phyloP scores from a whole-genome alignment of 2,888 invertebrate genomes.

The Pseudeuparius sepicola region DNA sequence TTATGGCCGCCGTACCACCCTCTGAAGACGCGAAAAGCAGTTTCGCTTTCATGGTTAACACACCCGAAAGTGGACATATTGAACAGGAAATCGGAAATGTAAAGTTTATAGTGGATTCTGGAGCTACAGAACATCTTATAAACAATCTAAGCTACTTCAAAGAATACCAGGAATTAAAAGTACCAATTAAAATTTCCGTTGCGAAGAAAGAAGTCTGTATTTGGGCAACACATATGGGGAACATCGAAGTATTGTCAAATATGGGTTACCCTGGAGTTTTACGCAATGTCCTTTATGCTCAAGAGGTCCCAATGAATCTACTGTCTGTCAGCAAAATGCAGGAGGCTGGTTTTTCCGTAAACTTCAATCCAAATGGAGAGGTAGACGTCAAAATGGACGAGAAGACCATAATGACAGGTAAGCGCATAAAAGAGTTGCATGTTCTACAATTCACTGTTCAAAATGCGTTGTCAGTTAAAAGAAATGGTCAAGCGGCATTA shows the following conservation, averaged over 20 bases:
- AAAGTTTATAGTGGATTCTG: conserved; percentile 6
- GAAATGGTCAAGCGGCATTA: conserved; percentile 21
- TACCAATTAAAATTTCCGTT: conserved; percentile 15
- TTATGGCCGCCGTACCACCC: conserved; percentile 24
- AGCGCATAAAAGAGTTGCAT: conserved; percentile 22
- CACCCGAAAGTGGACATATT: conserved; percentile 21
- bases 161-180: conserved; percentile 7
- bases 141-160: conserved; percentile 13
- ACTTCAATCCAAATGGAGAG: conserved; percentile 27
- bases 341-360: conserved; percentile 26
- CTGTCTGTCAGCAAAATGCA: conserved; percentile 24
- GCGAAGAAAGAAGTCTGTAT: conserved; percentile 13
- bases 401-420: conserved; percentile 24
- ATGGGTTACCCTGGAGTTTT: conserved; percentile 20
- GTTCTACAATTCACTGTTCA: conserved; percentile 20
- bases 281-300: conserved; percentile 27
- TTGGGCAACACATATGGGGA: conserved; percentile 11
- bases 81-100: conserved; percentile 10
- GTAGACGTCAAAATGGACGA: conserved; percentile 20
- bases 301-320: conserved; percentile 30
- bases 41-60: conserved; percentile 14
- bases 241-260: conserved; percentile 27
- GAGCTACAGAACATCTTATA: conserved; percentile 6
- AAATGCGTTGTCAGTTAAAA: conserved; percentile 17
- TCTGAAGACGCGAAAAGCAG: conserved; percentile 5